phyloP scores from a whole-genome alignment of 2,797 vertebrate species.

The Periparus ater region DNA sequence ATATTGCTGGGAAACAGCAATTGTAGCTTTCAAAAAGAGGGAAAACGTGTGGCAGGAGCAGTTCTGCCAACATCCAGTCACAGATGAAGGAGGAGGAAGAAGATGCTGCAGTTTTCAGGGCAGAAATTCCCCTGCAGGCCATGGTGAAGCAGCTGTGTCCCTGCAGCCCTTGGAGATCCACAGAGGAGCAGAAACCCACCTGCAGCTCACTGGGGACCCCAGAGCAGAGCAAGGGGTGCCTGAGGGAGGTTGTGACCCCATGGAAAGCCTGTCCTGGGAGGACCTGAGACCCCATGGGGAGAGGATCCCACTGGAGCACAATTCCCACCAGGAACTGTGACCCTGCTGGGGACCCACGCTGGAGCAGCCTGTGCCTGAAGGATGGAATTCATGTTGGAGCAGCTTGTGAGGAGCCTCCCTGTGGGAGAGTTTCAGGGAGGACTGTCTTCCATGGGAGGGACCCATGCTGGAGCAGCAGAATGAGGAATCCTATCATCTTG shows the following conservation, averaged over 20 bases:
- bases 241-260: background rate
- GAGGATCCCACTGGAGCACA: background rate
- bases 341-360: too few relatives aligned
- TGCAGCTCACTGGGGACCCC: background rate
- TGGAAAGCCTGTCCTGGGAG: background rate
- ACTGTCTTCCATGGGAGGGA: rapidly evolving
- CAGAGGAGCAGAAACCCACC: background rate
- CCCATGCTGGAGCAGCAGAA: background rate
- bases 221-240: background rate
- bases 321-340: background rate
- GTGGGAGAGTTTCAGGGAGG: background rate
- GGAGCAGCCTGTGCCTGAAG: background rate
- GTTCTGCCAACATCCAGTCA: background rate
- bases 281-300: background rate
- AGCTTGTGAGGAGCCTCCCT: background rate
- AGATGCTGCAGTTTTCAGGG: background rate
- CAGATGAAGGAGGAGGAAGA: too few relatives aligned
- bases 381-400: too few relatives aligned
- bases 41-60: background rate
- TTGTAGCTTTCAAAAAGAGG: background rate
- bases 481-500: rapidly evolving
- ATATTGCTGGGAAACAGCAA: background rate
- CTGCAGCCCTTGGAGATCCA: background rate
- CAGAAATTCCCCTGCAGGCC: background rate
- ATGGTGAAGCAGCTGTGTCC: background rate